phyloP scores from a whole-genome alignment of 2,888 invertebrate species.

The Bembecia ichneumoniformis region DNA sequence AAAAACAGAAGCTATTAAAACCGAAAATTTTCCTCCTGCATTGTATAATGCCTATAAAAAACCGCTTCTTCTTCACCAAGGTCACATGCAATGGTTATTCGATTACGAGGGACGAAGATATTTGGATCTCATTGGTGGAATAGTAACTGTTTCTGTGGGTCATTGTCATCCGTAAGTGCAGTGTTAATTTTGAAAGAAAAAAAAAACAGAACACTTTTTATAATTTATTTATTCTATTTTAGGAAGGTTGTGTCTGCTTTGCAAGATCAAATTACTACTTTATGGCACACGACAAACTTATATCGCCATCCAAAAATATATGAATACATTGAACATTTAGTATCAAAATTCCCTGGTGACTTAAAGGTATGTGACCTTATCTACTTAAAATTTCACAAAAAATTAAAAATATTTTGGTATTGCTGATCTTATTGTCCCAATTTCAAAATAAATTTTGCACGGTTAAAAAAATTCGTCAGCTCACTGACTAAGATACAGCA shows the following conservation, averaged over 20 bases:
- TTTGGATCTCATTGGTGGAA: conserved; percentile 96
- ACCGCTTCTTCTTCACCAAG: conserved; percentile 88
- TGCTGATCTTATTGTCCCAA: too few species aligned
- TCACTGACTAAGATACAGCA: too few species aligned
- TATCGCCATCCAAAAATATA: conserved; percentile 92
- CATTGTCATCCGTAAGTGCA: conserved; percentile 95
- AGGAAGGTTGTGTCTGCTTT: conserved; percentile 89
- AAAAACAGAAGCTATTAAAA: conserved; percentile 71
- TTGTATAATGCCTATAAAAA: conserved; percentile 82
- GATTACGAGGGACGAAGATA: conserved; percentile 90
- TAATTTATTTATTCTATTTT: conserved; percentile 12
- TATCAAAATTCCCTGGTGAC: conserved; percentile 85
- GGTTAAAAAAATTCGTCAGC: too few species aligned
- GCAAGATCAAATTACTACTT: conserved; percentile 80
- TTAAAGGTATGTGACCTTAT: conserved; percentile 76
- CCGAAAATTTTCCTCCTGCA: conserved; percentile 78
- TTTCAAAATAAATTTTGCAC: too few species aligned
- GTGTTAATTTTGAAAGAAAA: neutral
- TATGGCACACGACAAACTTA: conserved; percentile 95
- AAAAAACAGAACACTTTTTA: neutral
- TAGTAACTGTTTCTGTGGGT: conserved; percentile 97
- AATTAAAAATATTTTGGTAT: too few species aligned
- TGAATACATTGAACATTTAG: conserved; percentile 89
- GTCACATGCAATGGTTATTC: conserved; percentile 93
- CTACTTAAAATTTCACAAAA: too few species aligned